Evolutionary conservation across 2,797 vertebrate genomes (phyloP).

Genomic region (Clangula hyemalis): DNA sequence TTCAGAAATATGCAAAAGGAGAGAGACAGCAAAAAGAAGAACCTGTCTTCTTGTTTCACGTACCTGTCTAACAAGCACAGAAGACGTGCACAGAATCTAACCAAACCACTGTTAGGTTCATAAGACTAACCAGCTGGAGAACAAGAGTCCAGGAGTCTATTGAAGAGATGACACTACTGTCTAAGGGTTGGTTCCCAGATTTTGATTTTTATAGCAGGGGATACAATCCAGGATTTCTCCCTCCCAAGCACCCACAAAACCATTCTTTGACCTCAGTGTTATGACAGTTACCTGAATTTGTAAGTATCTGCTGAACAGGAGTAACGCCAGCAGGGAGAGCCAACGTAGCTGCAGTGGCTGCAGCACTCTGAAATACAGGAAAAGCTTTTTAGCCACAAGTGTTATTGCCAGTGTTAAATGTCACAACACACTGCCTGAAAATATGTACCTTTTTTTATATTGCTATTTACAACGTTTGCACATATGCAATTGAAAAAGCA

Average conservation of each 20-base stretch:
- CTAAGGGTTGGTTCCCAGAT: not conserved
- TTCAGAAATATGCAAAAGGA: not conserved
- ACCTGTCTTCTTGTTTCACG: not conserved
- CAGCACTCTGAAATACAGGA: slow-evolving; percentile 88
- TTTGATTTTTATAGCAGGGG: not conserved
- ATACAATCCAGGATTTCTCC: not conserved
- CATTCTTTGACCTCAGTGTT: not conserved
- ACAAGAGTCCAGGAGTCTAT: not conserved
- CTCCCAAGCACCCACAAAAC: not conserved
- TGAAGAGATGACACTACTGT: not conserved
- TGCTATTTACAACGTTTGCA: not conserved
- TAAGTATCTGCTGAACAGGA: slow-evolving; percentile 94
- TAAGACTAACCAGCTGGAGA: not conserved
- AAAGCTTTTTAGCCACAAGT: not conserved
- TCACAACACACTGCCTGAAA: not conserved
- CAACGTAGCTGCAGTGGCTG: slow-evolving; percentile 94
- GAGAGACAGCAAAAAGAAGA: not conserved
- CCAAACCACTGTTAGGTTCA: accelerated
- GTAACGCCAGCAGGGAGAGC: slow-evolving; percentile 93
- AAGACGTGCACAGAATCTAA: not conserved
- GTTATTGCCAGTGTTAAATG: not conserved
- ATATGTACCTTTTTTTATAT: not conserved
- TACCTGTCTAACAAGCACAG: not conserved
- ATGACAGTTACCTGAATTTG: slow-evolving; percentile 87
- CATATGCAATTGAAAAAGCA: not conserved